Percentiles rank a stretch among this genome's conserved stretches.
Evolutionary conservation across 2,888 invertebrate species (phyloP).

Genomic region (Sisyra nigra): DNA sequence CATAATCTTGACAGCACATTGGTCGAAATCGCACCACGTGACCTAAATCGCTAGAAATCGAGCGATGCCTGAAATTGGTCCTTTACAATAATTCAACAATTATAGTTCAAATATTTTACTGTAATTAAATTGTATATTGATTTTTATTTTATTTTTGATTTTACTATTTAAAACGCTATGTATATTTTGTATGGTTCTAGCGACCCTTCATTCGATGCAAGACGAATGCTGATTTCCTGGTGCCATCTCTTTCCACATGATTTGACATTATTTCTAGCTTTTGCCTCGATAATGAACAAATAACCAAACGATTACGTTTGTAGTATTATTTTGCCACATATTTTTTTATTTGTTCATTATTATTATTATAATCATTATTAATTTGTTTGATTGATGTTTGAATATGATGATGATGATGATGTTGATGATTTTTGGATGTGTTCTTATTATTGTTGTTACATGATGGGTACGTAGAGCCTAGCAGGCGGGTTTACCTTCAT

Average conservation of each 20-base stretch:
- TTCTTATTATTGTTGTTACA: conserved; percentile 13
- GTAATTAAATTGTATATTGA: neutral
- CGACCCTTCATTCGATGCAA: neutral
- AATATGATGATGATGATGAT: conserved; percentile 1
- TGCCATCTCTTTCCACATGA: neutral
- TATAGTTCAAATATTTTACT: conserved; percentile 1
- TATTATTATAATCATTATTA: neutral
- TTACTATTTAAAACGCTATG: neutral
- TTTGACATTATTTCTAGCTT: neutral
- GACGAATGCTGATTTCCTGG: no score
- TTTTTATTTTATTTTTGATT: conserved; percentile 3
- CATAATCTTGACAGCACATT: no score
- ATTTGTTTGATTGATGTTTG: neutral
- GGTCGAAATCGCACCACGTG: no score
- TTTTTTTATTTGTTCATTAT: neutral
- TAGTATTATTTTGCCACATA: neutral
- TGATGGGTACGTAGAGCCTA: conserved; percentile 11
- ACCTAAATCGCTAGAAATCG: no score
- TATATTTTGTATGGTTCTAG: no score
- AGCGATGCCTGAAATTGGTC: no score
- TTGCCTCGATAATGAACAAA: neutral
- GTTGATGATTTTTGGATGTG: conserved; percentile 11
- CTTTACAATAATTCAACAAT: neutral
- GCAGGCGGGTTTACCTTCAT: conserved; percentile 10
- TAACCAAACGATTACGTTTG: neutral